phyloP scores from a whole-genome alignment of 1,140 invertebrate genomes.

The Sinella curviseta region DNA sequence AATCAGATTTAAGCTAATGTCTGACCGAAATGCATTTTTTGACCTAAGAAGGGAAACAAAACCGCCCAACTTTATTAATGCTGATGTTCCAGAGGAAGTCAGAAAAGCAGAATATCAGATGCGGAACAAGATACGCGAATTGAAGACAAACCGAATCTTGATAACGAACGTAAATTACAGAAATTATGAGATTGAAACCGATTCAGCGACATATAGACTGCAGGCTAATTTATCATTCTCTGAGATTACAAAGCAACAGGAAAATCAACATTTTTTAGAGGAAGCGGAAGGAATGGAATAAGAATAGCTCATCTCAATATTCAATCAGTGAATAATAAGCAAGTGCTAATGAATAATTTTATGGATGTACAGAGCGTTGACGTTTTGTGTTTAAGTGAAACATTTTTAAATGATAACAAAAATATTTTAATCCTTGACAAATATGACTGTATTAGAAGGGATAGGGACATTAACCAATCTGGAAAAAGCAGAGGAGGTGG shows the following conservation, averaged over 20 bases:
- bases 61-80: background rate
- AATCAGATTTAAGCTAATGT: background rate
- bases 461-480: no score
- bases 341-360: background rate
- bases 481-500: background rate
- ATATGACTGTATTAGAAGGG: no score
- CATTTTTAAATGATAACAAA: background rate
- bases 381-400: background rate
- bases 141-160: background rate
- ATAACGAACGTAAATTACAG: background rate
- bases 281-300: background rate
- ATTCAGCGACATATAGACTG: background rate
- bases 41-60: background rate
- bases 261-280: background rate
- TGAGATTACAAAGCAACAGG: no score
- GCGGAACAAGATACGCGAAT: background rate
- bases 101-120: no score
- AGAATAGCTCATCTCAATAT: background rate
- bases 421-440: no score
- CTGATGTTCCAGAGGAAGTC: no score
- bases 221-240: no score
- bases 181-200: background rate
- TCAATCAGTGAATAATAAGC: background rate
- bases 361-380: background rate
- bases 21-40: background rate